phyloP scores from a whole-genome alignment of 2,797 vertebrate species.

The Ceyx erithaca region DNA sequence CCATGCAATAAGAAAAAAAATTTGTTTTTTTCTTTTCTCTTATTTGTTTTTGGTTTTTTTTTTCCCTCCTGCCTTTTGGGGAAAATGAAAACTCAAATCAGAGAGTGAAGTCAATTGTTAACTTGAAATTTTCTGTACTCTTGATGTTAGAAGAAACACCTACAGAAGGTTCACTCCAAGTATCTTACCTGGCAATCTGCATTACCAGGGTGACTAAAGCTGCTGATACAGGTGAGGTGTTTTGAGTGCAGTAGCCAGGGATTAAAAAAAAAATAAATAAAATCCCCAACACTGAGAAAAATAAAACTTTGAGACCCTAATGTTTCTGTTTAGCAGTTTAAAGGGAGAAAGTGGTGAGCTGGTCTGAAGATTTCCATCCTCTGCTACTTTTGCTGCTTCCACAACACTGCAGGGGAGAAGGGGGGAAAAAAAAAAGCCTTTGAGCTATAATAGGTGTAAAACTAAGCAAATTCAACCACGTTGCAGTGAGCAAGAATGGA shows the following conservation, averaged over 20 bases:
- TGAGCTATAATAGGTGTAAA: slow-evolving; percentile 55
- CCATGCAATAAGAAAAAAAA: slow-evolving; percentile 45
- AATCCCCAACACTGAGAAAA: background rate
- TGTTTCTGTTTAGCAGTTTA: background rate
- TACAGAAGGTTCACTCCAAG: background rate
- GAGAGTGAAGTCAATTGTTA: slow-evolving; percentile 7
- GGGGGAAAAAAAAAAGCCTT: background rate
- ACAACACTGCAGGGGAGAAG: slow-evolving; percentile 22
- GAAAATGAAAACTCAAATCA: background rate
- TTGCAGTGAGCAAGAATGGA: slow-evolving; percentile 4
- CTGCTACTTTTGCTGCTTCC: background rate
- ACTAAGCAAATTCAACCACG: slow-evolving; percentile 37
- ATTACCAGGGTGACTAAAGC: background rate
- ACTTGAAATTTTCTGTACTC: slow-evolving; percentile 1
- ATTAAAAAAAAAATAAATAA: background rate
- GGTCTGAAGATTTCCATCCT: slow-evolving; percentile 13
- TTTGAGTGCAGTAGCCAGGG: background rate
- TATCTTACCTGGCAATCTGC: slow-evolving; percentile 37
- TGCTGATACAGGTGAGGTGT: background rate
- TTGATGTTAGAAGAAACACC: background rate
- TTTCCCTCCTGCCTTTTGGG: background rate
- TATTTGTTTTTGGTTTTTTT: background rate
- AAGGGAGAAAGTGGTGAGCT: background rate
- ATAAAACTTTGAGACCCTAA: background rate
- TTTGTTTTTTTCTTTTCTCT: background rate